A percentile compares a stretch with the other conserved stretches of the same genome.
phyloP scores from a whole-genome alignment of 2,797 vertebrate species.

The Cyprinodon diabolis region DNA sequence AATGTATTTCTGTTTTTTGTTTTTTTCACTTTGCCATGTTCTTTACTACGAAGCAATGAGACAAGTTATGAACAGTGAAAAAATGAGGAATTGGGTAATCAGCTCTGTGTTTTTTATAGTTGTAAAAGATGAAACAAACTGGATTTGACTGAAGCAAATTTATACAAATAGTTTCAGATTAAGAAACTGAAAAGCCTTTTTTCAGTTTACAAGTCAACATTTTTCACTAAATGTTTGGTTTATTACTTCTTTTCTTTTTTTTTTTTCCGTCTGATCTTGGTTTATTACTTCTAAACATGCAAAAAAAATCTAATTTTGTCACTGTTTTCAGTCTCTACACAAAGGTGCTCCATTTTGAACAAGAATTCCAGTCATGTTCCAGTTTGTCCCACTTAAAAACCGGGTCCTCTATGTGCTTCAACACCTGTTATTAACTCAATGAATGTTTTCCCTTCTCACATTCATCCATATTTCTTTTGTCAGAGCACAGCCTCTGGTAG shows the following conservation, averaged over 20 bases:
- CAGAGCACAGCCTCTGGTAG: background rate
- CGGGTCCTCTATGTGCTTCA: constrained; percentile 26
- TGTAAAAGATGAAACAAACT: background rate
- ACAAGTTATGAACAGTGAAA: background rate
- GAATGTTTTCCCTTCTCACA: constrained; percentile 23
- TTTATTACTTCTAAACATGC: background rate
- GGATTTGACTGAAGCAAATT: background rate
- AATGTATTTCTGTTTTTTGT: background rate
- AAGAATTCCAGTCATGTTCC: background rate
- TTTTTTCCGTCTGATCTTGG: too few species aligned
- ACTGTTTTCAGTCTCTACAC: background rate
- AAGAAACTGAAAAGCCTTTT: background rate
- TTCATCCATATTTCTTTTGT: constrained; percentile 7
- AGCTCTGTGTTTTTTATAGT: background rate
- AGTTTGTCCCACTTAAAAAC: constrained; percentile 22
- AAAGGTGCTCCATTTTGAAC: background rate
- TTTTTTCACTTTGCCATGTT: background rate
- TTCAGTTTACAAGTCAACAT: background rate
- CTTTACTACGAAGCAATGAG: background rate
- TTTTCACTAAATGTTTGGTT: background rate
- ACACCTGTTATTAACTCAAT: constrained; percentile 31
- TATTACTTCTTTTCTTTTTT: too few species aligned
- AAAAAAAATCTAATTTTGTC: background rate
- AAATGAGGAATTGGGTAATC: background rate
- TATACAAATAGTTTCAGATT: background rate